Base-by-base conservation (phyloP, 2,888 invertebrate genomes). In the Tetragonula carbonaria region DNA sequence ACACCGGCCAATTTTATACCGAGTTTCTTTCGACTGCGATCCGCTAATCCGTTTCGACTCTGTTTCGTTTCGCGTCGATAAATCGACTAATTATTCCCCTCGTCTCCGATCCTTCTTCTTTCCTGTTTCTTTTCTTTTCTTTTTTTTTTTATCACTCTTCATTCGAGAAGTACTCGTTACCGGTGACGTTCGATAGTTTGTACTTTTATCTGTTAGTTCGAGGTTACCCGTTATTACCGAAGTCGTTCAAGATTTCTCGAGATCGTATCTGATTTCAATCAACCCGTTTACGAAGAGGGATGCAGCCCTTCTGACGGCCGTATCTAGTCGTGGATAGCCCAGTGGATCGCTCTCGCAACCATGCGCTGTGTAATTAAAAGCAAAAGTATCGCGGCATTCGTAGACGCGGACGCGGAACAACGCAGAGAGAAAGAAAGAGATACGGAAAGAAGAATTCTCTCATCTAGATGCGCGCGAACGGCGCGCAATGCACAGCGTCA, bases 11-110 rank as follows among this genome's bases (percentile, higher is more conserved):
- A 78, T 76, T 70, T 83, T 75, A 51, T 38, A 59, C 23, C 59
- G 66, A 38, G 38, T 70, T 74, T 72, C 79, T 88, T 77, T 82
- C 88, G 33, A 74, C 38, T 55, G 57, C 82, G 72, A 82, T 82
- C 67, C 83, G 68, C 76, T 76, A 82, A 83, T 72, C 63, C 57
- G 68, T 16, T 65, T 66, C 63, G 66, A 55, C 57, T 45, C 8
- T 45, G 51, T 28, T 57, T 51, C 71, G 66, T 67, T 28, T 78
- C 79, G 79, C 78, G 59, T 59, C 68, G 74, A 74, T 74, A 74
- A 82, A 82, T 82, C 82, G 65, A n/a, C 45, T 45, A 59, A 70
- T 82, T 74, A 74, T 71, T 71, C 51, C 57, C 0, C 14, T 68
- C 38, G 53, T 16, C 23, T 4, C 53, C 14, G 6, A 63, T 11